Evolutionary conservation across 1,140 invertebrate genomes (phyloP).

Genomic region (Intoshia linei): DNA sequence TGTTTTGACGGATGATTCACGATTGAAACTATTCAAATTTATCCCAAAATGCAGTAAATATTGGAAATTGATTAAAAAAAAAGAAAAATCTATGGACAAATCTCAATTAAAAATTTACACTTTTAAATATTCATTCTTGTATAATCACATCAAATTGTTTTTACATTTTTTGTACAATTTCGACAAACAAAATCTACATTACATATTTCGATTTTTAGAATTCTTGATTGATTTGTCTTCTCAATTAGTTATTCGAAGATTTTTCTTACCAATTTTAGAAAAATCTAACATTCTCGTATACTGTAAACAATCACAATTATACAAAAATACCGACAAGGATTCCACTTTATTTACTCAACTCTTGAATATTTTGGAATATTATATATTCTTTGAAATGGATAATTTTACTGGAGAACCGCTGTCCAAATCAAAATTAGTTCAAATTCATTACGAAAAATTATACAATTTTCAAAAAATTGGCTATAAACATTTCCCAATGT

Average conservation of each 20-base stretch:
- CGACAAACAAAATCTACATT: conserved; percentile 32
- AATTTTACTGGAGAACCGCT: conserved; percentile 71
- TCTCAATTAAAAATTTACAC: conserved; percentile 35
- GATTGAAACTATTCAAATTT: conserved; percentile 44
- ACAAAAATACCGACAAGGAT: neutral
- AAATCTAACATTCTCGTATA: conserved; percentile 65
- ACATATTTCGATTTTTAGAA: conserved; percentile 77
- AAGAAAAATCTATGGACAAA: conserved; percentile 33
- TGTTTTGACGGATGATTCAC: no score
- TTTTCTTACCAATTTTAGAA: conserved; percentile 77
- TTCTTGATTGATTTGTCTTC: conserved; percentile 79
- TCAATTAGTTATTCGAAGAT: conserved; percentile 58
- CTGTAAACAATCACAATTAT: conserved; percentile 13
- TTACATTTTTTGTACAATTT: conserved; percentile 38
- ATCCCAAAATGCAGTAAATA: conserved; percentile 61
- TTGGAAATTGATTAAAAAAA: conserved; percentile 55
- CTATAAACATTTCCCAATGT: conserved; percentile 56
- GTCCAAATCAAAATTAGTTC: conserved; percentile 60
- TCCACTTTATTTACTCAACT: conserved; percentile 28
- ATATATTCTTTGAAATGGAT: conserved; percentile 80
- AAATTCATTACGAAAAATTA: conserved; percentile 48
- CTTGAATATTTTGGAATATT: conserved; percentile 73
- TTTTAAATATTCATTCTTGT: conserved; percentile 57
- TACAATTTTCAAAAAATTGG: conserved; percentile 39
- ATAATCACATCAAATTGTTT: conserved; percentile 59